These are phyloP conservation scores for Trachythela sp. DNA, from an alignment of 64 coral and sea anemone genomes.

Conservation along the genomic window DNA sequence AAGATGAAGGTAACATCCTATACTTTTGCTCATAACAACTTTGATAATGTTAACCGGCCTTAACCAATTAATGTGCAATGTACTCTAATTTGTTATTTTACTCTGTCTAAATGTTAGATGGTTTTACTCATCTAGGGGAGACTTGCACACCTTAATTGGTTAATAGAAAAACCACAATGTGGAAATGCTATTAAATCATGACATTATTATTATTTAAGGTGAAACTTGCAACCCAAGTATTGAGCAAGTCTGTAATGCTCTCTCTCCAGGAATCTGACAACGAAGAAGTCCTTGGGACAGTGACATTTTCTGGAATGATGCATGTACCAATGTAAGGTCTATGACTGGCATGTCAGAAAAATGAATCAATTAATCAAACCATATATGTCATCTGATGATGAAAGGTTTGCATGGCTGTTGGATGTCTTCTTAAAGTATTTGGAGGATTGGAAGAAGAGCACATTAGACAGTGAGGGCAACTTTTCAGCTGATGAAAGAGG, in stretches of 20 bases:
- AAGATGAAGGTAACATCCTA: neutral
- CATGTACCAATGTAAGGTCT: conserved; percentile 26
- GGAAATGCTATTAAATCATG: too few species aligned
- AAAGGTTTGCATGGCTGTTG: conserved; percentile 37
- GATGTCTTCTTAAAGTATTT: conserved; percentile 47
- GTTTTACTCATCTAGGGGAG: too few species aligned
- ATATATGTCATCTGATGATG: conserved; percentile 33
- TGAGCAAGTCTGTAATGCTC: neutral
- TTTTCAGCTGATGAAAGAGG: conserved; percentile 47
- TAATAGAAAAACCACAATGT: too few species aligned
- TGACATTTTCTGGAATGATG: neutral
- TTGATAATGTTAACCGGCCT: too few species aligned
- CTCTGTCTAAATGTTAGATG: too few species aligned
- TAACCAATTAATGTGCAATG: too few species aligned
- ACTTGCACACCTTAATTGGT: too few species aligned
- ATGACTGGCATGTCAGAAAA: conserved; percentile 31
- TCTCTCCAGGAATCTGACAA: neutral
- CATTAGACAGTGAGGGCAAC: conserved; percentile 17
- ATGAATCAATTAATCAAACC: conserved; percentile 47
- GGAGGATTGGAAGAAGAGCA: conserved; percentile 52
- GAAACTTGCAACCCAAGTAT: neutral
- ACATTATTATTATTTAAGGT: neutral
- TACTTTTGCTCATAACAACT: too few species aligned
- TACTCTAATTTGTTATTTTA: too few species aligned
- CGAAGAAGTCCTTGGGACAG: neutral